phyloP scores from a whole-genome alignment of 2,888 invertebrate species.

The Leptopterna dolabrata region DNA sequence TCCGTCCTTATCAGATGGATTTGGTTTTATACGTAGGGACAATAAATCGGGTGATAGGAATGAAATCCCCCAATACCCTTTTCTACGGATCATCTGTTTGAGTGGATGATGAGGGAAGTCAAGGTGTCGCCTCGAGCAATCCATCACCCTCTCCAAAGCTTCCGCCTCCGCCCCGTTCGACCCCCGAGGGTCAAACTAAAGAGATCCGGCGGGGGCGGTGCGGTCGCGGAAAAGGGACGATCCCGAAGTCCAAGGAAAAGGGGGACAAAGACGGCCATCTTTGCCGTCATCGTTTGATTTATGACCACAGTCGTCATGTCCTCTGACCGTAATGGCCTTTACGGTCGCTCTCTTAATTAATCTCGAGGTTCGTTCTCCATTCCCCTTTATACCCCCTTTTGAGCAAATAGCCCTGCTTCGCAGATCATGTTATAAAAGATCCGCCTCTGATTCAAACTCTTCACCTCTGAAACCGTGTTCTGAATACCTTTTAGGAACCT shows the following conservation, averaged over 20 bases:
- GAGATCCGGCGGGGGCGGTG: not conserved
- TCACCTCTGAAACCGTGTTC: not conserved
- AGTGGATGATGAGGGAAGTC: not conserved
- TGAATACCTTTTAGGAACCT: not conserved
- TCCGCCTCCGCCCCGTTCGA: not conserved
- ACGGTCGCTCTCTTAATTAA: constrained; percentile 42
- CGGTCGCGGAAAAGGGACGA: not conserved
- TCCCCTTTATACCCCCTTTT: constrained; percentile 8
- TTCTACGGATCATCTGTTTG: constrained; percentile 15
- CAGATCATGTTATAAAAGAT: constrained; percentile 23
- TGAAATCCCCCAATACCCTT: not conserved
- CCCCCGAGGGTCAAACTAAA: constrained; percentile 7
- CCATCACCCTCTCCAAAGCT: constrained; percentile 25
- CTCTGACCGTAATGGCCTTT: constrained; percentile 50
- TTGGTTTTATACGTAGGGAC: not conserved
- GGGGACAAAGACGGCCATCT: constrained; percentile 38
- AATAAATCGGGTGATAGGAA: not conserved
- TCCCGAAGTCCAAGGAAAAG: not conserved
- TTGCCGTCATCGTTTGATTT: constrained; percentile 30
- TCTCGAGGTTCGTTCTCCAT: not conserved
- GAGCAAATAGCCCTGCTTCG: constrained; percentile 5
- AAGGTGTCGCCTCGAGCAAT: constrained; percentile 1
- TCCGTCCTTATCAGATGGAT: no score
- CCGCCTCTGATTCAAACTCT: not conserved
- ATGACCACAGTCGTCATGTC: constrained; percentile 38